These are phyloP conservation scores for Epizoanthus scotinus DNA, from an alignment of 92 coral and sea anemone genomes.

Conservation along the genomic window DNA sequence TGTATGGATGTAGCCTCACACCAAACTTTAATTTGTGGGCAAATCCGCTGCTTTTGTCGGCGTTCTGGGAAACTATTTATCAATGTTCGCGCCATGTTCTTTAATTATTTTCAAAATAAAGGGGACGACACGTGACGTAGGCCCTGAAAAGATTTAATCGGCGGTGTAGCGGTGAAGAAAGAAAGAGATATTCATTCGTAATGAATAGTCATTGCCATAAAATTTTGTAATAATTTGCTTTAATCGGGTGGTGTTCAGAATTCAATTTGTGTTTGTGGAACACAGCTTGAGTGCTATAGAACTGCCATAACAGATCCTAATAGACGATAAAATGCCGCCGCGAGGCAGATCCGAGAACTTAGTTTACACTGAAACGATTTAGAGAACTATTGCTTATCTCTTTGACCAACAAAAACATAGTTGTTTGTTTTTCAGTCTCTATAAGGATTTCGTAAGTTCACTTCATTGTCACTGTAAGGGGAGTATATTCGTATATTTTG, in stretches of 20 bases:
- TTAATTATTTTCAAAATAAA: constrained; percentile 39
- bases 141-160: constrained; percentile 25
- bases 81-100: constrained; percentile 14
- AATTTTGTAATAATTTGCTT: constrained; percentile 25
- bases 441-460: not conserved
- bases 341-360: constrained; percentile 16
- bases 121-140: constrained; percentile 21
- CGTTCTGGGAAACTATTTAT: constrained; percentile 18
- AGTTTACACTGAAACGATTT: constrained; percentile 11
- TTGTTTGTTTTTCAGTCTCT: constrained; percentile 17
- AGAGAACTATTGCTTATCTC: constrained; percentile 3
- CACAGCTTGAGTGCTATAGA: not conserved
- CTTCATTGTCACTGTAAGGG: too few relatives aligned
- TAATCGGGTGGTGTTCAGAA: constrained; percentile 21
- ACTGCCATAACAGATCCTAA: not conserved
- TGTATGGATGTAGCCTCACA: constrained; percentile 32
- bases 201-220: constrained; percentile 16
- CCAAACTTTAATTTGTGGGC: constrained; percentile 25
- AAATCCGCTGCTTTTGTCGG: constrained; percentile 35
- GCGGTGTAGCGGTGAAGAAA: constrained; percentile 34
- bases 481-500: too few relatives aligned
- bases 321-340: not conserved
- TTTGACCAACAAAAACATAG: constrained; percentile 9
- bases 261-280: not conserved
- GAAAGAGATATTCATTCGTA: constrained; percentile 5